Conservation (phyloP, 2,113 vertebrate genomes). For the Symphodus melops region DNA sequence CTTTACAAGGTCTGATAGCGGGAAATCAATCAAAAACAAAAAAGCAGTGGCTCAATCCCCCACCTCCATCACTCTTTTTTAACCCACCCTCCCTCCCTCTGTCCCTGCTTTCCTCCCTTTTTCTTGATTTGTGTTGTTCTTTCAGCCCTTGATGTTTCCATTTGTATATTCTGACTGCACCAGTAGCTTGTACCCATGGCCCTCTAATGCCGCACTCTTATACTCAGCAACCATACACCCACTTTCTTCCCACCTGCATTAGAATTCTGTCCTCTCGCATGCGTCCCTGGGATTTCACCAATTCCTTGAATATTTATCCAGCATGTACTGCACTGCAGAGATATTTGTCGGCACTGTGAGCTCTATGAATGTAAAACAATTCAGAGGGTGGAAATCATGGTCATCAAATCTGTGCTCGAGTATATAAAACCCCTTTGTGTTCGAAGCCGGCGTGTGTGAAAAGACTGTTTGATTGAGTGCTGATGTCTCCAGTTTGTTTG, state of each 20-base stretch:
- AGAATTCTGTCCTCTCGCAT: constrained; percentile 45
- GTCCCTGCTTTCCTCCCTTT: constrained; percentile 10
- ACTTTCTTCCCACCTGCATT: constrained; percentile 36
- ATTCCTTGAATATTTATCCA: constrained; percentile 34
- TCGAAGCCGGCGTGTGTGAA: constrained; percentile 24
- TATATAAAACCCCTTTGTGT: neutral
- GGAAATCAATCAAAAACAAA: constrained; percentile 62
- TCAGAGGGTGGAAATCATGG: neutral
- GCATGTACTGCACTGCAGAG: constrained; percentile 24
- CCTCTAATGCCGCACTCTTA: constrained; percentile 37
- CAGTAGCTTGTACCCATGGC: constrained; percentile 7
- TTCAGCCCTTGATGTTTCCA: constrained; percentile 55
- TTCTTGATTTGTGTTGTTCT: constrained; percentile 64
- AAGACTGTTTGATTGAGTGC: constrained; percentile 72
- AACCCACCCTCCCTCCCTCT: neutral
- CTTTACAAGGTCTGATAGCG: constrained; percentile 44
- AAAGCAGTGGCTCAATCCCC: constrained; percentile 43
- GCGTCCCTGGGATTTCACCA: constrained; percentile 44
- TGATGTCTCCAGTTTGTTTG: constrained; percentile 74
- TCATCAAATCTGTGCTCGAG: neutral
- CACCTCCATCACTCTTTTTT: constrained; percentile 8
- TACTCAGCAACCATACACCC: constrained; percentile 21
- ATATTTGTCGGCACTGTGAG: neutral
- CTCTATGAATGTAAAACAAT: constrained; percentile 5
- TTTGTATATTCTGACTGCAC: constrained; percentile 37